Percentiles rank a stretch among this genome's conserved stretches.
These are phyloP conservation scores for Amiota mariae DNA, from an alignment of 2,888 invertebrate genomes.

Conservation along the genomic window DNA sequence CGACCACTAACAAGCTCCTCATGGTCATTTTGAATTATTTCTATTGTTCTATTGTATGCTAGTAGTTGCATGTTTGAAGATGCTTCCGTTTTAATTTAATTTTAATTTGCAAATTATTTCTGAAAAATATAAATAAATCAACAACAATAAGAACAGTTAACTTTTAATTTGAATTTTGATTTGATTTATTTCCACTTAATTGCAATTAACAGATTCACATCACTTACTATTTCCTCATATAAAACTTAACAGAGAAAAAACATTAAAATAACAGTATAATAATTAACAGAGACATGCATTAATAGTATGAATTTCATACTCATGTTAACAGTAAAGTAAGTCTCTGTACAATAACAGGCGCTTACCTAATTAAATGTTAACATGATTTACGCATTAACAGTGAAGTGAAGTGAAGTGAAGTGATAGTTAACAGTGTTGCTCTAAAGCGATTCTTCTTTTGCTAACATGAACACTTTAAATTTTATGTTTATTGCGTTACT, in stretches of 20 bases:
- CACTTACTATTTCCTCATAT: no score
- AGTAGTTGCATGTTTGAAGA: constrained; percentile 18
- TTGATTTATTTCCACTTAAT: constrained; percentile 20
- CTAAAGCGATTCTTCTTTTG: not conserved
- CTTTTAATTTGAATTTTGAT: constrained; percentile 24
- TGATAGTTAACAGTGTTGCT: constrained; percentile 18
- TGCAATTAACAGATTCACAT: no score
- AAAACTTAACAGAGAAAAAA: no score
- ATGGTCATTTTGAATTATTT: no score
- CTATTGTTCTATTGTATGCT: not conserved
- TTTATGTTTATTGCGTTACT: constrained; percentile 7
- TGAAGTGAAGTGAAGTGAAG: no score
- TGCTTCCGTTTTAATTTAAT: constrained; percentile 56
- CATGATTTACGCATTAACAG: no score
- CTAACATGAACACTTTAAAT: not conserved
- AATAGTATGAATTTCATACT: no score
- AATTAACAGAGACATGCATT: no score
- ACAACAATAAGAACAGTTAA: constrained; percentile 19
- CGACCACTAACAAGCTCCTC: constrained; percentile 6
- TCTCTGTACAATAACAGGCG: no score
- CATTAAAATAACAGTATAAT: no score
- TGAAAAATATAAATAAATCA: not conserved
- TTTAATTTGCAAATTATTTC: constrained; percentile 35
- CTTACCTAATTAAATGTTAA: no score
- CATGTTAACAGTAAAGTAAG: not conserved